A percentile compares a stretch with the other conserved stretches of the same genome.
Conservation (phyloP, 2,888 invertebrate species). For the Synanthedon myopaeformis region DNA sequence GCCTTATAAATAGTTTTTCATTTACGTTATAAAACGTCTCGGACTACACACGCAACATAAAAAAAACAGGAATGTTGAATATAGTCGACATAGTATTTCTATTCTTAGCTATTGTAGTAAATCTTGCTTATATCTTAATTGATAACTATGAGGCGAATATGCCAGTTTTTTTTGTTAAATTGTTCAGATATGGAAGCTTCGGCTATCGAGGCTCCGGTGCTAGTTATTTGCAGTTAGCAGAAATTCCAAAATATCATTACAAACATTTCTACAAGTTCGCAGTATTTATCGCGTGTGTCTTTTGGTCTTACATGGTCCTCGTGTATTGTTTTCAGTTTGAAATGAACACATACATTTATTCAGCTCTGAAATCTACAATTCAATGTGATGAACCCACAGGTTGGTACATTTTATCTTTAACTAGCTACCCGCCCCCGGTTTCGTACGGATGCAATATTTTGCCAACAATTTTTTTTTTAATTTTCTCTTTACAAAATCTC, state of each 20-base stretch:
- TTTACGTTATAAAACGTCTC: too few relatives aligned
- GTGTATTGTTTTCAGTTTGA: conserved; percentile 58
- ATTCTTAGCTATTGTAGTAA: conserved; percentile 48
- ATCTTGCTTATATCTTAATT: conserved; percentile 72
- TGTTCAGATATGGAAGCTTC: conserved; percentile 81
- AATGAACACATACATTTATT: conserved; percentile 57
- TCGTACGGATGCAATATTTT: background rate
- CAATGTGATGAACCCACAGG: conserved; percentile 60
- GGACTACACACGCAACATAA: too few relatives aligned
- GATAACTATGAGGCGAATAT: conserved; percentile 75
- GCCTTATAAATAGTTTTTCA: too few relatives aligned
- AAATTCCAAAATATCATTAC: conserved; percentile 85
- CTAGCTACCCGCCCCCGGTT: too few relatives aligned
- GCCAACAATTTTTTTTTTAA: background rate
- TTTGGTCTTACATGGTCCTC: conserved; percentile 53
- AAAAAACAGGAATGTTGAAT: conserved; percentile 31
- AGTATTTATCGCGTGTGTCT: conserved; percentile 61
- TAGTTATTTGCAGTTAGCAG: conserved; percentile 56
- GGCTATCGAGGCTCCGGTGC: conserved; percentile 66
- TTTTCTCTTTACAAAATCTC: too few relatives aligned
- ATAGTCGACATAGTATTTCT: conserved; percentile 56
- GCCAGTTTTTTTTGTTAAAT: conserved; percentile 74
- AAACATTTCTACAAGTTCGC: conserved; percentile 84
- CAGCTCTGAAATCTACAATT: conserved; percentile 56
- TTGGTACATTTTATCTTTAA: conserved; percentile 28